Evolutionary conservation across 2,888 invertebrate species (phyloP).

Genomic region (Mythimna lalbum): DNA sequence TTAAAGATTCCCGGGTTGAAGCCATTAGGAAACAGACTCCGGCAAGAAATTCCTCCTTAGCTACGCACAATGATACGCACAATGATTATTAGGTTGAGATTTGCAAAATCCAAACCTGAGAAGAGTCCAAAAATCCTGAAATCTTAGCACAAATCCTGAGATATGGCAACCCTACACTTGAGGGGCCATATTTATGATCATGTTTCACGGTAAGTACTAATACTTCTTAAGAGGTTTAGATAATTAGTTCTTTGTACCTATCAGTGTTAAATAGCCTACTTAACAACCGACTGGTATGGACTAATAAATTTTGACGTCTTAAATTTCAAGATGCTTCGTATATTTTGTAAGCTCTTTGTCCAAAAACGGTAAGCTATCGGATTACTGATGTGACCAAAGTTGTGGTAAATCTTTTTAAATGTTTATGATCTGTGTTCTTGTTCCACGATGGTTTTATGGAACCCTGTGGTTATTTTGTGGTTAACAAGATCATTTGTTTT

Average conservation of each 20-base stretch:
- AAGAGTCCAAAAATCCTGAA: too few species aligned
- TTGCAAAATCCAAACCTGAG: too few species aligned
- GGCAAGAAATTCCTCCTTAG: too few species aligned
- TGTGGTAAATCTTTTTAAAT: conserved; percentile 30
- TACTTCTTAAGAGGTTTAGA: conserved; percentile 30
- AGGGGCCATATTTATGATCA: conserved; percentile 56
- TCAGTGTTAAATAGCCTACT: conserved; percentile 38
- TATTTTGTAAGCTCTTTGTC: conserved; percentile 26
- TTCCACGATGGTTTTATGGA: not conserved
- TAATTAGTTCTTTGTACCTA: conserved; percentile 44
- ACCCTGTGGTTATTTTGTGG: conserved; percentile 13
- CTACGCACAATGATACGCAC: too few species aligned
- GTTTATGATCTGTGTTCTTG: not conserved
- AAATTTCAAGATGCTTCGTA: conserved; percentile 23
- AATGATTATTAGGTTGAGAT: too few species aligned
- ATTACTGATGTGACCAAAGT: conserved; percentile 17
- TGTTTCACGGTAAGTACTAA: conserved; percentile 32
- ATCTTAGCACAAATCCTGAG: too few species aligned
- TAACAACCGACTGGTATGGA: conserved; percentile 4
- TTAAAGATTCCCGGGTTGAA: too few species aligned
- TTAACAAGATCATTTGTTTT: conserved; percentile 1
- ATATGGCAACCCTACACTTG: conserved; percentile 21
- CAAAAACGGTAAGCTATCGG: conserved; percentile 25
- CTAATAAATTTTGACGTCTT: conserved; percentile 28
- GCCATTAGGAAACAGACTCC: too few species aligned